These are phyloP conservation scores for Hydrolagus colliei DNA, from an alignment of 2,797 vertebrate genomes.

Conservation along the genomic window DNA sequence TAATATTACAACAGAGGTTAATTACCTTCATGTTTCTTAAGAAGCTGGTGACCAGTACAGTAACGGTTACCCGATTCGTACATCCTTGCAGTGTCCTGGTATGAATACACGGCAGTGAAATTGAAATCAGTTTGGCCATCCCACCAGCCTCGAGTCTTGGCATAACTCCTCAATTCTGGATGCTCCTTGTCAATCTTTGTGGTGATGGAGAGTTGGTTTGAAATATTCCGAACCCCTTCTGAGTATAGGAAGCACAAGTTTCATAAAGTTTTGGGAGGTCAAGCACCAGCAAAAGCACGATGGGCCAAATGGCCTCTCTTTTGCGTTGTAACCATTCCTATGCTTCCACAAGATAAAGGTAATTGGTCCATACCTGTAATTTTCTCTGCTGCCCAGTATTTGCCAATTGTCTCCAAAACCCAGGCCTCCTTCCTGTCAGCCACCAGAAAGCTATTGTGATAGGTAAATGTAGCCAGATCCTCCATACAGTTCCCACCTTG, in stretches of 20 bases:
- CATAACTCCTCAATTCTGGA: conserved; percentile 70
- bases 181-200: conserved; percentile 85
- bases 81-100: conserved; percentile 69
- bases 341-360: neutral
- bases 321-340: no score
- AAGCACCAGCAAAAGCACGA: no score
- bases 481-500: conserved; percentile 91
- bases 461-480: conserved; percentile 71
- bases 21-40: conserved; percentile 73
- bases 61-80: conserved; percentile 69
- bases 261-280: neutral
- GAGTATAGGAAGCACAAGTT: conserved; percentile 30
- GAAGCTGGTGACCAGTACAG: conserved; percentile 75
- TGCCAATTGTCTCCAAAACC: conserved; percentile 88
- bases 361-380: conserved; percentile 65
- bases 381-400: conserved; percentile 89
- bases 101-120: conserved; percentile 77
- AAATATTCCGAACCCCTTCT: conserved; percentile 86
- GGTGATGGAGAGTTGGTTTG: conserved; percentile 84
- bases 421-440: conserved; percentile 84
- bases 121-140: conserved; percentile 73
- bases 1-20: no score
- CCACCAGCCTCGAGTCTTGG: conserved; percentile 80
- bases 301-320: no score
- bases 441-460: conserved; percentile 95